phyloP scores from a whole-genome alignment of 2,888 invertebrate species.

The Himalopsyche anomala region DNA sequence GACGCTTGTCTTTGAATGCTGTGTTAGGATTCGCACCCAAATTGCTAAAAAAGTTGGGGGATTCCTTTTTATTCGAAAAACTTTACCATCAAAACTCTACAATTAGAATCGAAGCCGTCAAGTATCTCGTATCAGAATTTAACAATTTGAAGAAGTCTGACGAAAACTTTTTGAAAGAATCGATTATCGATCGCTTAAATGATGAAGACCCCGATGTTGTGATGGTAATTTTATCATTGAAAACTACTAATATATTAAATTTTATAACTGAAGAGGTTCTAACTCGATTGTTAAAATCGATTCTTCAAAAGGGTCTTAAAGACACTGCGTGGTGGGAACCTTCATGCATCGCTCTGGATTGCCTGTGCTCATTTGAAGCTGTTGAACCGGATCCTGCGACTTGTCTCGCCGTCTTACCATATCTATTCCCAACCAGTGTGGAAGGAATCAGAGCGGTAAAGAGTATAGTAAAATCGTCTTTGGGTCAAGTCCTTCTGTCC shows the following conservation, averaged over 20 bases:
- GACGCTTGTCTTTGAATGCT: constrained; percentile 72
- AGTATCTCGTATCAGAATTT: constrained; percentile 79
- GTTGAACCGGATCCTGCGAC: constrained; percentile 77
- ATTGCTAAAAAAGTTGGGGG: constrained; percentile 75
- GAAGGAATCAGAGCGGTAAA: constrained; percentile 67
- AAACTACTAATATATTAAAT: constrained; percentile 70
- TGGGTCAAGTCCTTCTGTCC: constrained; percentile 71
- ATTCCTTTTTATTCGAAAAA: constrained; percentile 80
- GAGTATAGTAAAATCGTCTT: constrained; percentile 69
- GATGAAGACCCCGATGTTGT: constrained; percentile 83
- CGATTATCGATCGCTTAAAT: constrained; percentile 80
- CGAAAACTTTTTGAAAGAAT: constrained; percentile 79
- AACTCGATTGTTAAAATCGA: constrained; percentile 74
- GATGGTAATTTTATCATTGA: constrained; percentile 74
- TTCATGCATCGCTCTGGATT: constrained; percentile 71
- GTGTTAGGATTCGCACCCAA: constrained; percentile 77
- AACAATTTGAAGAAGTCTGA: constrained; percentile 74
- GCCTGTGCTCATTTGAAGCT: constrained; percentile 73
- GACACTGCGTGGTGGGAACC: constrained; percentile 72
- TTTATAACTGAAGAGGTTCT: constrained; percentile 74
- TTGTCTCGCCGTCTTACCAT: constrained; percentile 79
- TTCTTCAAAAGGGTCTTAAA: constrained; percentile 73
- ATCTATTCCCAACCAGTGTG: constrained; percentile 75
- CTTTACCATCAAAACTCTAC: constrained; percentile 83
- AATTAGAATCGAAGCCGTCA: constrained; percentile 82